Percentiles rank a stretch among this genome's conserved stretches.
Conservation (phyloP, 2,888 invertebrate species). For the Heliconius charithonia region DNA sequence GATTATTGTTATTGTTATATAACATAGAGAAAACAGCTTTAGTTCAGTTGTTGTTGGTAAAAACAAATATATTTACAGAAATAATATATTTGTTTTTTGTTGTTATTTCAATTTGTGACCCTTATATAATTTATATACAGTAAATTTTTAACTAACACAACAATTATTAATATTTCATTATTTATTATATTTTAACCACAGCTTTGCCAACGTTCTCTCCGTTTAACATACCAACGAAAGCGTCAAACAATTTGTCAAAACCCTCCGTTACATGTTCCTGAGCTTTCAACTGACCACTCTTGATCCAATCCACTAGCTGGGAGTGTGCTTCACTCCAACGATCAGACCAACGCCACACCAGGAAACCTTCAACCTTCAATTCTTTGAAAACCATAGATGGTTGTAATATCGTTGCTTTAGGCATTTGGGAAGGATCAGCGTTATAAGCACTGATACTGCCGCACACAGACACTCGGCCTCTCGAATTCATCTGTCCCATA, state of each 20-base stretch:
- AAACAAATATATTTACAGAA: no score
- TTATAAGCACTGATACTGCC: conserved; percentile 70
- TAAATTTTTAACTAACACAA: no score
- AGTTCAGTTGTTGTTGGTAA: no score
- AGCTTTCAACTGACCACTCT: conserved; percentile 86
- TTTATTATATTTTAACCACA: conserved; percentile 83
- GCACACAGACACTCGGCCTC: conserved; percentile 59
- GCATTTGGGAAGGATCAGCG: conserved; percentile 53
- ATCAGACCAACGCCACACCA: conserved; percentile 76
- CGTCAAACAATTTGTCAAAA: conserved; percentile 87
- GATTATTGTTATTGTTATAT: no score
- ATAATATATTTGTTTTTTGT: no score
- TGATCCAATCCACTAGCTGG: conserved; percentile 84
- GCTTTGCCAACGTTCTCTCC: conserved; percentile 88
- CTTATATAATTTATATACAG: no score
- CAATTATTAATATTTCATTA: background rate
- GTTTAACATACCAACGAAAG: conserved; percentile 85
- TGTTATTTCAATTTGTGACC: no score
- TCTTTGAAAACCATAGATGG: conserved; percentile 82
- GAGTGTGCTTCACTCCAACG: conserved; percentile 84
- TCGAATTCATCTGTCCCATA: conserved; percentile 82
- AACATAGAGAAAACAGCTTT: no score
- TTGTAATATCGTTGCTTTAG: conserved; percentile 78
- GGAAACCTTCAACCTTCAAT: conserved; percentile 86
- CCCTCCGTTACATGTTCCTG: conserved; percentile 87